These are phyloP conservation scores for Nycticorax nycticorax DNA, from an alignment of 2,113 vertebrate species.

Conservation along the genomic window DNA sequence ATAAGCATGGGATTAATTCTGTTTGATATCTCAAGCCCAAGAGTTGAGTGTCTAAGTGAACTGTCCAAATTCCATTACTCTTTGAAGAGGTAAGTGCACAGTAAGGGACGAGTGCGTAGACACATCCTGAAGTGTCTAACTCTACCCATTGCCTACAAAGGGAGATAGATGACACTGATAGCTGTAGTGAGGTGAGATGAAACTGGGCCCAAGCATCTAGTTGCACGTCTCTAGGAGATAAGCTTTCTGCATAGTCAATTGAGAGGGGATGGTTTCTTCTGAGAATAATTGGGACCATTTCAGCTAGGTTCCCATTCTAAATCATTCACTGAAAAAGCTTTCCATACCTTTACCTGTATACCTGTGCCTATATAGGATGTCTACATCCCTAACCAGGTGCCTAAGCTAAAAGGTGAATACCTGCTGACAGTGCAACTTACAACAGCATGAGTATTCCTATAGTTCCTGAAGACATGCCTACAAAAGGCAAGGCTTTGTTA, in stretches of 20 bases:
- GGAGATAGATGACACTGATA: background rate
- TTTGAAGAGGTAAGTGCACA: background rate
- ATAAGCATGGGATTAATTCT: background rate
- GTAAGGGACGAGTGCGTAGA: background rate
- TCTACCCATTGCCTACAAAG: background rate
- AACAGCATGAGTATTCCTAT: background rate
- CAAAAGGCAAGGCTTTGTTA: background rate
- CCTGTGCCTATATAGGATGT: background rate
- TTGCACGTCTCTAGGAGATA: background rate
- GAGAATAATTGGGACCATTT: background rate
- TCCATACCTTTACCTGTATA: background rate
- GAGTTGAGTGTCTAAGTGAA: background rate
- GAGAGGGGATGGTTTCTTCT: background rate
- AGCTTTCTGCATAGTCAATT: background rate
- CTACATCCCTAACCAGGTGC: background rate
- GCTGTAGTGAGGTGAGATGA: background rate
- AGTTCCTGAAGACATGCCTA: background rate
- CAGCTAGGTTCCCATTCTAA: background rate
- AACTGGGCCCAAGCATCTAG: background rate
- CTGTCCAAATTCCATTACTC: background rate
- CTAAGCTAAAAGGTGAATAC: background rate
- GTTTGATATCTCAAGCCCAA: background rate
- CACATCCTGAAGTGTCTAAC: background rate
- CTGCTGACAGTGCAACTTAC: background rate
- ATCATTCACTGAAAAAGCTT: background rate